These are phyloP conservation scores for Halotydeus destructor DNA, from an alignment of 1,140 invertebrate genomes.

Conservation along the genomic window DNA sequence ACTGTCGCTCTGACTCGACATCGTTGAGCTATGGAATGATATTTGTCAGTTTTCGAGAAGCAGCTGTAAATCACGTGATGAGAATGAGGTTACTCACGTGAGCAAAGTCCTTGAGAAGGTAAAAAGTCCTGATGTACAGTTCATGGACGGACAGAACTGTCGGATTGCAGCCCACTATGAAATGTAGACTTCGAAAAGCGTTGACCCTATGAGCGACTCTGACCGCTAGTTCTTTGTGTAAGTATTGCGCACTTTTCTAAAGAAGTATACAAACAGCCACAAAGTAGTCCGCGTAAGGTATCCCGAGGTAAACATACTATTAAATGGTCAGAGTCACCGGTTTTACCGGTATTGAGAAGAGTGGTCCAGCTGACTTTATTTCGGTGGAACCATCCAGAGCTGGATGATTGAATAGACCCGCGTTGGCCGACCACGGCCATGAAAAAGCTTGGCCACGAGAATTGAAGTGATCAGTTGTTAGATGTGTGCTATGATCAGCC, in stretches of 20 bases:
- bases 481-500: no score
- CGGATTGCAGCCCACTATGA: constrained; percentile 38
- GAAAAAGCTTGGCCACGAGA: no score
- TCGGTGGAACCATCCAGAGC: constrained; percentile 32
- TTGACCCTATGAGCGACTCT: constrained; percentile 35
- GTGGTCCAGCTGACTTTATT: constrained; percentile 34
- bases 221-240: constrained; percentile 37
- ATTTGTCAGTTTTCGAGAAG: no score
- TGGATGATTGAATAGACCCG: constrained; percentile 32
- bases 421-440: no score
- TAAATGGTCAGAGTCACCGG: constrained; percentile 30
- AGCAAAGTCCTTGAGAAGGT: constrained; percentile 31
- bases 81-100: constrained; percentile 23
- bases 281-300: no score
- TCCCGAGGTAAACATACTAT: constrained; percentile 27
- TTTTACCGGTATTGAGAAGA: constrained; percentile 33
- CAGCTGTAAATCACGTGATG: not conserved
- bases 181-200: constrained; percentile 34
- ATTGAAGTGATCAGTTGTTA: no score
- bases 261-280: not conserved
- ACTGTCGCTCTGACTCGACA: constrained; percentile 28
- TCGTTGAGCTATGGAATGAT: constrained; percentile 23
- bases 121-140: constrained; percentile 35
- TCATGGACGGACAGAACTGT: constrained; percentile 35
- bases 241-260: constrained; percentile 36